phyloP scores from a whole-genome alignment of 2,888 invertebrate genomes.

The Poecilobothrus nobilitatus region DNA sequence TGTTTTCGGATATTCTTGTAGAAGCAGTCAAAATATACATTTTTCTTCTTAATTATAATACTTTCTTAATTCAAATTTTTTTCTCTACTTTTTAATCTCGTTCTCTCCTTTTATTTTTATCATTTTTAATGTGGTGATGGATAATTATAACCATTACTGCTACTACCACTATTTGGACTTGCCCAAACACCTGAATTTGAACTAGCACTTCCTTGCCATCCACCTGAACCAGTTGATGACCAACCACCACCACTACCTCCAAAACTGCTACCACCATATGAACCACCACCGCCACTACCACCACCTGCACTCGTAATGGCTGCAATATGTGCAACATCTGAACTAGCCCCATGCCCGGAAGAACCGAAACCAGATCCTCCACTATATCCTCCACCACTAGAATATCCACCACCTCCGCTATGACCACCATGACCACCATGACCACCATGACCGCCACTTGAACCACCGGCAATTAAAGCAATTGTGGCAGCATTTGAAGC shows the following conservation, averaged over 20 bases:
- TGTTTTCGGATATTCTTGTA: background rate
- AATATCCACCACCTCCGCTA: constrained; percentile 10
- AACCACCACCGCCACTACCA: constrained; percentile 1
- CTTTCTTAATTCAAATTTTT: no score
- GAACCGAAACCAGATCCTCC: background rate
- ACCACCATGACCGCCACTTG: background rate
- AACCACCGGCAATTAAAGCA: no score
- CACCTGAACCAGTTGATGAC: constrained; percentile 19
- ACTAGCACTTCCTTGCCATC: constrained; percentile 23
- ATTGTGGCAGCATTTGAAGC: background rate
- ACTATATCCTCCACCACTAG: background rate
- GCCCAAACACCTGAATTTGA: constrained; percentile 28
- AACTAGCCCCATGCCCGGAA: background rate
- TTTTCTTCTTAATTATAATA: background rate
- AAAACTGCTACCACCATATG: constrained; percentile 17
- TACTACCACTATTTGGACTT: constrained; percentile 20
- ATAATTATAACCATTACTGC: constrained; percentile 21
- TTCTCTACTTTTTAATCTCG: no score
- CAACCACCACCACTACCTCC: constrained; percentile 24
- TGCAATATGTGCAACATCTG: background rate
- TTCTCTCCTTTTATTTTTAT: background rate
- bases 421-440: constrained; percentile 22
- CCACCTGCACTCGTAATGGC: background rate
- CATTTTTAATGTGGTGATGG: constrained; percentile 9
- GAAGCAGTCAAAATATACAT: background rate